Conservation (phyloP, 2,888 invertebrate species). For the Thecocarcelia acutangulata region DNA sequence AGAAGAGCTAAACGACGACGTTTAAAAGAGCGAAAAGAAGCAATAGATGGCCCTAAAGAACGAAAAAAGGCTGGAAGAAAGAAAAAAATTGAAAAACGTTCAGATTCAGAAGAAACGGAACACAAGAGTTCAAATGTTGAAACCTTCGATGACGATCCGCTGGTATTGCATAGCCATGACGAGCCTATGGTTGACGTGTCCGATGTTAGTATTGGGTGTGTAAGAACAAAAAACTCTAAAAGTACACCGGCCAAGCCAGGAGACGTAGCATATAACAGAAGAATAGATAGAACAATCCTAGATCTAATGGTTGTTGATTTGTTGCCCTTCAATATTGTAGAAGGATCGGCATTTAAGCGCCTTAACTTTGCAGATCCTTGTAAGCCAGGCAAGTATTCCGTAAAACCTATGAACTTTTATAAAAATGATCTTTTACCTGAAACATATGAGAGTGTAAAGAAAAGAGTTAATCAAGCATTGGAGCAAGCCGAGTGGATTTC, state of each 20-base stretch:
- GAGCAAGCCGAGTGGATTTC: constrained; percentile 64
- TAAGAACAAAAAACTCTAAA: constrained; percentile 46
- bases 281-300: constrained; percentile 58
- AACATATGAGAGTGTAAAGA: constrained; percentile 53
- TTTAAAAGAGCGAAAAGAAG: constrained; percentile 58
- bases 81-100: constrained; percentile 51
- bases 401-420: constrained; percentile 57
- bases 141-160: constrained; percentile 50
- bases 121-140: constrained; percentile 46
- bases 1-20: constrained; percentile 57
- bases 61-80: constrained; percentile 59
- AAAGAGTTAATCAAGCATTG: constrained; percentile 31
- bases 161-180: constrained; percentile 41
- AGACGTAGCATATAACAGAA: constrained; percentile 47
- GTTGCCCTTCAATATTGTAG: constrained; percentile 55
- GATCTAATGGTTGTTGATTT: constrained; percentile 61
- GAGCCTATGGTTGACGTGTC: constrained; percentile 31
- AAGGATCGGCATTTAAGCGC: constrained; percentile 60
- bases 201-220: neutral
- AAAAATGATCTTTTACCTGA: constrained; percentile 54
- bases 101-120: constrained; percentile 55
- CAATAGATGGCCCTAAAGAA: constrained; percentile 60
- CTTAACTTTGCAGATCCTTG: constrained; percentile 54
- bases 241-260: neutral
- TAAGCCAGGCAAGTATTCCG: constrained; percentile 27